Conservation (phyloP, 2,888 invertebrate genomes). For the Heteromyza rotundicornis region DNA sequence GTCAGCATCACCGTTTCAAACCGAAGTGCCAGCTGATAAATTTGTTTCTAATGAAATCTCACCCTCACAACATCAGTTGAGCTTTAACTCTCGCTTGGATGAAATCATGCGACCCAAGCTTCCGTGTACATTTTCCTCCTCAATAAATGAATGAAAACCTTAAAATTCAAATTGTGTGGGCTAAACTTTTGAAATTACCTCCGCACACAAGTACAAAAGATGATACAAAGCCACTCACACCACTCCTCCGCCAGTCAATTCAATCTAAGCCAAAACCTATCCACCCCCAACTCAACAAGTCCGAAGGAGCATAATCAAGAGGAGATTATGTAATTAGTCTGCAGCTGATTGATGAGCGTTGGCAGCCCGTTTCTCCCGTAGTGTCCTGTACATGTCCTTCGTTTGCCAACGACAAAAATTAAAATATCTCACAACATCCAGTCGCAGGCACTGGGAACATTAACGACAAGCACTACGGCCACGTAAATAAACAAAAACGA, state of each 20-base stretch:
- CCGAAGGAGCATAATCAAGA: conserved; percentile 57
- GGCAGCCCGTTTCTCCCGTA: conserved; percentile 28
- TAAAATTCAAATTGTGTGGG: conserved; percentile 24
- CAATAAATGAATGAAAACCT: conserved; percentile 4
- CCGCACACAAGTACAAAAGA: neutral
- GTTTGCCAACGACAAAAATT: conserved; percentile 11
- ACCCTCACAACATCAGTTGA: too few relatives aligned
- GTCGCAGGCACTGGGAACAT: neutral
- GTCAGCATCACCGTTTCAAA: too few relatives aligned
- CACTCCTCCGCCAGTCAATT: neutral
- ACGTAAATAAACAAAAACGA: conserved; percentile 27
- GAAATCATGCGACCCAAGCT: too few relatives aligned
- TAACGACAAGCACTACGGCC: neutral
- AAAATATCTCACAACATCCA: conserved; percentile 24
- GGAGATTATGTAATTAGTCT: conserved; percentile 63
- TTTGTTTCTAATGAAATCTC: too few relatives aligned
- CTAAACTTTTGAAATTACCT: conserved; percentile 21
- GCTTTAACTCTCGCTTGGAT: too few relatives aligned
- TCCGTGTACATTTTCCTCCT: too few relatives aligned
- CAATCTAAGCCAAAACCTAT: neutral
- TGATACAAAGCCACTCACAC: neutral
- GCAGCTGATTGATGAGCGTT: conserved; percentile 62
- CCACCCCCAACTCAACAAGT: conserved; percentile 33
- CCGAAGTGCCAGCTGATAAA: too few relatives aligned
- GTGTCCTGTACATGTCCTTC: conserved; percentile 18